Evolutionary conservation across 2,888 invertebrate genomes (phyloP).

Genomic region (Axea sp.): DNA sequence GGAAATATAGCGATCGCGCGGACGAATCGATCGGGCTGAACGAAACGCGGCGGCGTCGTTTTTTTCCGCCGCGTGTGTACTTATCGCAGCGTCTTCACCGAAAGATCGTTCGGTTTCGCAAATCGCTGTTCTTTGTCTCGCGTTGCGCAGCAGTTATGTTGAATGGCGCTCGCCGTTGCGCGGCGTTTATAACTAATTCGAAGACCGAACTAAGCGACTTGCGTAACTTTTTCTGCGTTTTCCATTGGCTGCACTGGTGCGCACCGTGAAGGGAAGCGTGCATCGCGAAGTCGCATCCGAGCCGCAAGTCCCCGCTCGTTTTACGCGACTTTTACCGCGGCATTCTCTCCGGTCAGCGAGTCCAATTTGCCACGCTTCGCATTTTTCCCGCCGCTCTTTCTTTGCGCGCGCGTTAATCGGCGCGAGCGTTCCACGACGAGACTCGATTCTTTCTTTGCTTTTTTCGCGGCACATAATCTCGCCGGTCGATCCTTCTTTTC

Average conservation of each 20-base stretch:
- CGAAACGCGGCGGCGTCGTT: too few relatives aligned
- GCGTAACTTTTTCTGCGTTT: constrained; percentile 54
- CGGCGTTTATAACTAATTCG: constrained; percentile 45
- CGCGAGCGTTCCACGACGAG: constrained; percentile 12
- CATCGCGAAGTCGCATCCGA: constrained; percentile 37
- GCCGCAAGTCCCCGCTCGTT: constrained; percentile 34
- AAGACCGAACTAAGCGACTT: constrained; percentile 34
- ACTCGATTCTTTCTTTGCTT: not conserved
- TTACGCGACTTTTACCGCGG: constrained; percentile 41
- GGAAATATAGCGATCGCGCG: too few relatives aligned
- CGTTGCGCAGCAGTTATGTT: constrained; percentile 21
- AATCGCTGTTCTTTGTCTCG: constrained; percentile 33
- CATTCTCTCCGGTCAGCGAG: constrained; percentile 18
- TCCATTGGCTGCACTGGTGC: constrained; percentile 46
- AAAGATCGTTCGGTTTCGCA: not conserved
- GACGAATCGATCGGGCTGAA: too few relatives aligned
- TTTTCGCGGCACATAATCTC: constrained; percentile 5
- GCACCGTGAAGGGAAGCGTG: constrained; percentile 44
- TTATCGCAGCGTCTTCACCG: too few relatives aligned
- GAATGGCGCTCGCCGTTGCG: constrained; percentile 7
- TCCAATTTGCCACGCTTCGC: constrained; percentile 36
- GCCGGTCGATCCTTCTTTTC: not conserved
- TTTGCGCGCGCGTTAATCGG: constrained; percentile 12
- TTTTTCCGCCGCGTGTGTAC: too few relatives aligned
- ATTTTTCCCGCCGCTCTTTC: constrained; percentile 13